Evolutionary conservation across 92 coral and sea anemone genomes (phyloP), one percentile per base, ranked within the genome.

Genomic region (Porites rus): DNA sequence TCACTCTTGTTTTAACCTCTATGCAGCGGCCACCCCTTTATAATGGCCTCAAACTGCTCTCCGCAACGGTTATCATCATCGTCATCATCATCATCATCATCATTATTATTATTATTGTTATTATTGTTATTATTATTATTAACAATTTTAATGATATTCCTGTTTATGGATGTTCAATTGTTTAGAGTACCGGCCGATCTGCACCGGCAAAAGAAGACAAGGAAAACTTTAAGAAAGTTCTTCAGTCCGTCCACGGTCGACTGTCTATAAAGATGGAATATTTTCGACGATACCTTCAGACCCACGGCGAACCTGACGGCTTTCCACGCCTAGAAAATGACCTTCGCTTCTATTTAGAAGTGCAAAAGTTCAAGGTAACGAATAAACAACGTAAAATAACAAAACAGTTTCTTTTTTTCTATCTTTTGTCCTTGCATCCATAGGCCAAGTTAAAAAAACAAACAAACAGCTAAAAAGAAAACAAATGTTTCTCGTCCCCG

Each of bases 281-380:
- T 25, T 97, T 97, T 77, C 86, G 97, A 69, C 91, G 99, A 62
- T 97, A 97, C 79, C 71, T 97, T 43, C 98, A 95, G 52, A 91
- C 86, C n/a, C 98, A 93, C 77, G 95, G 98, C 18, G 98, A 97
- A 14, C 96, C 96, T 4, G 98, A 97, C 16, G 95, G 96, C 17
- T 82, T 94, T 50, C 92, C 99, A 1, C 96, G 92, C 64, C 94
- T 97, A 3, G 99, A 97, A 76, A 95, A 92, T 24, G 99, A 97
- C 79, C 92, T 97, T 13, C 50, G 88, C 38, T 97, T 97, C 80
- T 97, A 97, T 83, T 88, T 95, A 80, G 98, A 97, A 78, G 99
- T 97, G 19, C 99, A 97, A 65, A 97, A 97, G 87, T 88, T 95
- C 76, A 97, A 97, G 98, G 99, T 97, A 82, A 28, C 50, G 76